Evolutionary conservation across 2,113 vertebrate species (phyloP), one percentile per base, ranked within the genome.

Genomic region (Alexandromys fortis): DNA sequence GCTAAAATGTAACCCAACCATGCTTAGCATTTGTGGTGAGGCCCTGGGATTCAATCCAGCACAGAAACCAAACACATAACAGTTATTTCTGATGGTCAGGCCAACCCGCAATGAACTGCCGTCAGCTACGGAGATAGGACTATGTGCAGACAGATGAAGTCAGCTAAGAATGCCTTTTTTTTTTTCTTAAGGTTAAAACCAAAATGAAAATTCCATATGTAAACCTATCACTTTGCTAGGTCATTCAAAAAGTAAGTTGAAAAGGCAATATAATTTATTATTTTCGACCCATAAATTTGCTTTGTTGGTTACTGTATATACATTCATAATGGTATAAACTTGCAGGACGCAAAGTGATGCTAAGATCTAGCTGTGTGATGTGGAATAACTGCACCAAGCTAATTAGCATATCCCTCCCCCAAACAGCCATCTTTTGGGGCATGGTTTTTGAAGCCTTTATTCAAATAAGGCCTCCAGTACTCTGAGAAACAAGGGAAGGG

Each of bases 391-490:
- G 10, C 55, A 7, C 45, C 4, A 55, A 42, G 28, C 21, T 42
- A 42, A 68, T 67, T 35, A 89, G 47, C 35, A 45, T n/a, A 42
- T 35, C 14, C 14, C 42, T n/a, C 55, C 26, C 58, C 83, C 58
- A 19, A 58, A 82, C 16, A 16, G 4, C 22, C 12, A 42, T 47
- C 28, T 52, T 78, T 94, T 79, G 76, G 49, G 19, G 30, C 35
- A 63, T 33, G 47, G n/a, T 5, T 65, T 92, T 75, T 55, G 24
- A 85, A 78, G 91, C 58, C 73, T 63, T 90, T 89, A 33, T 58
- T 61, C 67, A 75, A 95, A 65, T 33, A 81, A 30, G 94, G 91
- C 61, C 63, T 89, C 86, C 89, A 47, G 38, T 68, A 61, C 72
- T 72, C 52, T 13, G 42, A 49, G 17, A 19, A 79, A 33, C 30